These are phyloP conservation scores for Campylorhamphus procurvoides DNA, from an alignment of 2,113 vertebrate genomes.

Conservation along the genomic window DNA sequence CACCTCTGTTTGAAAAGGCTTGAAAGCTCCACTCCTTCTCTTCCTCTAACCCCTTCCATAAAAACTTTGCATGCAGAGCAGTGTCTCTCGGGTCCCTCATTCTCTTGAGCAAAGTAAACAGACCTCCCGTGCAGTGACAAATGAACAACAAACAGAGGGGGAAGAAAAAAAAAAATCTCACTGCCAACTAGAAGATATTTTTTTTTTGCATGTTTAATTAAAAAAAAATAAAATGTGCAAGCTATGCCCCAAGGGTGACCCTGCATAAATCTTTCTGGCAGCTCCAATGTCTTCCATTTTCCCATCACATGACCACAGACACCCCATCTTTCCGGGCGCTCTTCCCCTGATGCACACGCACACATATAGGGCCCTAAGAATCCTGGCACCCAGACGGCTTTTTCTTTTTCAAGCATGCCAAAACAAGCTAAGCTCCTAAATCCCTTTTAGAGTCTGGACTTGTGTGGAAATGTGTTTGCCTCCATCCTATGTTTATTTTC, in stretches of 20 bases:
- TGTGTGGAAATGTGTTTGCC: constrained; percentile 57
- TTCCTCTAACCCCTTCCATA: constrained; percentile 11
- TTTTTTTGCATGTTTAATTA: background rate
- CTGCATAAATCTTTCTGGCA: background rate
- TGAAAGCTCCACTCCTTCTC: constrained; percentile 14
- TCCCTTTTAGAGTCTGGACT: constrained; percentile 44
- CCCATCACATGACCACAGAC: background rate
- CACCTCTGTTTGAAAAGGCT: constrained; percentile 30
- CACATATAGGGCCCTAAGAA: background rate
- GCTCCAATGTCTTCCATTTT: background rate
- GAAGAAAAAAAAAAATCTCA: background rate
- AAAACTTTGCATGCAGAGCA: constrained; percentile 46
- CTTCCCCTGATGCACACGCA: background rate
- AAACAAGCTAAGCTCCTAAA: constrained; percentile 64
- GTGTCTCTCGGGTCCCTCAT: constrained; percentile 45
- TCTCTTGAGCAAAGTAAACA: constrained; percentile 67
- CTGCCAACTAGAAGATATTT: background rate
- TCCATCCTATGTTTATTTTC: constrained; percentile 57
- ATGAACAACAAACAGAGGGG: constrained; percentile 45
- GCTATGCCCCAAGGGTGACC: background rate
- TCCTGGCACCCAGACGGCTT: constrained; percentile 18
- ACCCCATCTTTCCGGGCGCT: background rate
- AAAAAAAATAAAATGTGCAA: background rate
- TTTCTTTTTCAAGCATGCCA: constrained; percentile 43
- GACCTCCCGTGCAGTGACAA: constrained; percentile 48